These are phyloP conservation scores for Pseudomyrmex gracilis DNA, from an alignment of 1,140 invertebrate species.

Conservation along the genomic window DNA sequence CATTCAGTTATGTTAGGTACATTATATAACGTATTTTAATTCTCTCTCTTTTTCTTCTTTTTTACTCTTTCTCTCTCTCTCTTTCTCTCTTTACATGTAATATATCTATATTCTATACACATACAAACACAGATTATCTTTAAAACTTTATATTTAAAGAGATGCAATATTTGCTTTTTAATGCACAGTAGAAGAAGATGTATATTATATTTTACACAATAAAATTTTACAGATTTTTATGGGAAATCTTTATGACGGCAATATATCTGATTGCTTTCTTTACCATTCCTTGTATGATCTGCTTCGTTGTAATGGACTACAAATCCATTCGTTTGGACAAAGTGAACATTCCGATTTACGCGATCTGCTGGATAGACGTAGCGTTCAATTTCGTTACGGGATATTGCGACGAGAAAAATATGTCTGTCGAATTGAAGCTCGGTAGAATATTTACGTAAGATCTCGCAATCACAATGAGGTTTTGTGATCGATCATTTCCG, in stretches of 20 bases:
- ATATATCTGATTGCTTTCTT: slow-evolving; percentile 76
- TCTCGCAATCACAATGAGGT: slow-evolving; percentile 15
- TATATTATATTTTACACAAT: background rate
- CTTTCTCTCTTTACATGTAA: background rate
- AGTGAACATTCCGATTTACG: slow-evolving; percentile 77
- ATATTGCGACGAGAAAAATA: slow-evolving; percentile 67
- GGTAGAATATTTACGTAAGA: slow-evolving; percentile 76
- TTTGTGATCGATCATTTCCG: background rate
- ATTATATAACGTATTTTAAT: slow-evolving; percentile 1
- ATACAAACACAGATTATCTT: background rate
- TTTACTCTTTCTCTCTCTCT: too few relatives aligned
- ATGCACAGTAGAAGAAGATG: background rate
- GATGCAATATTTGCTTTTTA: background rate
- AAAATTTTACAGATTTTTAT: slow-evolving; percentile 77
- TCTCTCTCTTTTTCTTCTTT: too few relatives aligned
- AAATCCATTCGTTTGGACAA: slow-evolving; percentile 72
- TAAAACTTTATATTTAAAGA: background rate
- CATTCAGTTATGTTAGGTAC: slow-evolving; percentile 79
- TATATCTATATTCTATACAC: background rate
- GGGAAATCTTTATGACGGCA: slow-evolving; percentile 79
- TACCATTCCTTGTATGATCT: slow-evolving; percentile 80
- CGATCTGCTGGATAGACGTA: slow-evolving; percentile 81
- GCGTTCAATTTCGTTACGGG: slow-evolving; percentile 77
- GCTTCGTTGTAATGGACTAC: slow-evolving; percentile 79
- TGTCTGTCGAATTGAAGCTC: slow-evolving; percentile 73